Evolutionary conservation across 2,888 invertebrate species (phyloP).

Genomic region (Lacanobia oleracea): DNA sequence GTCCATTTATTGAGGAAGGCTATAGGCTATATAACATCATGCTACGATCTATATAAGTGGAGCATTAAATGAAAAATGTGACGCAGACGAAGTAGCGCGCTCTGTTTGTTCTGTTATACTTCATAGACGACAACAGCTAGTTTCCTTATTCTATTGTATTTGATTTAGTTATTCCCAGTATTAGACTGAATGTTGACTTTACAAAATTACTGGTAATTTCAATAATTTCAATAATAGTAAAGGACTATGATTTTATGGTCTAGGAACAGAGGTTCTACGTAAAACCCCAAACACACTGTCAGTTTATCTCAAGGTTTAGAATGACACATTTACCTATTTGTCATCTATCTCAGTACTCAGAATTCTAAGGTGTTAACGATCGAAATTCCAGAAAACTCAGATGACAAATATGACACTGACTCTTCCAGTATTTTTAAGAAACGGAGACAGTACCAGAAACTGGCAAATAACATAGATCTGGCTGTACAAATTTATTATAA

Average conservation of each 20-base stretch:
- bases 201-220: background rate
- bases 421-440: background rate
- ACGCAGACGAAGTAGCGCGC: too few relatives aligned
- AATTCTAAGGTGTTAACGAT: background rate
- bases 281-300: background rate
- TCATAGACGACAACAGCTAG: background rate
- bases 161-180: background rate
- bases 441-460: too few relatives aligned
- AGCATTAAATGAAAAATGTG: too few relatives aligned
- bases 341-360: conserved; percentile 14
- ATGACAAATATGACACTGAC: background rate
- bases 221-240: background rate
- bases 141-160: background rate
- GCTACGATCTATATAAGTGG: too few relatives aligned
- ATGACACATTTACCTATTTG: background rate
- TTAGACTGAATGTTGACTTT: background rate
- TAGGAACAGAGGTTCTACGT: background rate
- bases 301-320: background rate
- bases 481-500: too few relatives aligned
- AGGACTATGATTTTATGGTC: too few relatives aligned
- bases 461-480: background rate
- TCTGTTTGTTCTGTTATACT: too few relatives aligned
- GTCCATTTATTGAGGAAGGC: too few relatives aligned
- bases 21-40: too few relatives aligned
- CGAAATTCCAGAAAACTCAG: conserved; percentile 13